Base-by-base conservation (phyloP, 2,888 invertebrate genomes). In the Campopleginae sp. region DNA sequence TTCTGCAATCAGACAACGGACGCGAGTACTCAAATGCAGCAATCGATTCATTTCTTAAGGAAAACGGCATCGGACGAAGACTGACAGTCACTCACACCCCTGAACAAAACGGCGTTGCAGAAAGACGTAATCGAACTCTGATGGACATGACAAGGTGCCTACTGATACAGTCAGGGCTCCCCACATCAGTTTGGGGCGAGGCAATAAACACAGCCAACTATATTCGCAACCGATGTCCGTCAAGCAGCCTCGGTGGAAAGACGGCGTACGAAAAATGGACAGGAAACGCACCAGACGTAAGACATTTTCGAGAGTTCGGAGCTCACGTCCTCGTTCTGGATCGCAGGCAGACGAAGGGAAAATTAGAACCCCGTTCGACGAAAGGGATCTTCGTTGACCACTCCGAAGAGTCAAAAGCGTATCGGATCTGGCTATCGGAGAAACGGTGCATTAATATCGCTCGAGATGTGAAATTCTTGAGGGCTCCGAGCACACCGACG, bases 31-130 rank as follows among this genome's bases (percentile, higher is more conserved):
- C 78, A 1, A 89, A 87, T 68, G 17, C 33, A 8, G 66, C 74
- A 5, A 88, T 91, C 48, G 83, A 87, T 2, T 23, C 77, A 7
- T 90, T 82, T 80, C 70, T 91, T 23, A 83, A 80, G 42, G 31
- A 75, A 78, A 19, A 89, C 85, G 81, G 92, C 87, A 66, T 82
- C 19, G 14, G 88, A 84, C 79, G 90, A 72, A 84, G 87, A 12
- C 54, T 74, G 0, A 74, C 68, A 0, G 44, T 54, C 6, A 82
- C 90, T 0, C 83, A 90, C 68, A 91, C 79, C 3, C 91, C 90
- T 0, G 87, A 91, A 70, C 90, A 90, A 71, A 93, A 92, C 81
- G 92, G 92, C 2, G 78, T 88, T 7, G 90, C 92, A 0, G 93
- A 93, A 75, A 51, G 90, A 7, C 88, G 89, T 66, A 87, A 85